A percentile compares a stretch with the other conserved stretches of the same genome.
phyloP scores from a whole-genome alignment of 1,140 invertebrate genomes.

The Leptoteleia sp. region DNA sequence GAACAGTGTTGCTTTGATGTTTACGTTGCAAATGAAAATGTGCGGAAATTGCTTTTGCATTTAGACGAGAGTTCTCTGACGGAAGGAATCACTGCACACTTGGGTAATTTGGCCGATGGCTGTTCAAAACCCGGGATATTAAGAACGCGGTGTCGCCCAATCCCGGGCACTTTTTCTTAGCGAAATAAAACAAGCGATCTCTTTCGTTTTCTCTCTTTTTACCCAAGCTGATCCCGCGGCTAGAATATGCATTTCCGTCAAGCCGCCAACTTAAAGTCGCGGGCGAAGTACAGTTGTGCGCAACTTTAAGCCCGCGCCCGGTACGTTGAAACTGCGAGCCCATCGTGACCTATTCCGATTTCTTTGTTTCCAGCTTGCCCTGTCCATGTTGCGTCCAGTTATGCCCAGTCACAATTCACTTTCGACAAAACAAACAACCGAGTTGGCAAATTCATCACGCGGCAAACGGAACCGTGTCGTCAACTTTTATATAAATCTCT shows the following conservation, averaged over 20 bases:
- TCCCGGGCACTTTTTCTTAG: too few relatives aligned
- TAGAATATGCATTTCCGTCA: constrained; percentile 1
- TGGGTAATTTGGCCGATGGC: constrained; percentile 3
- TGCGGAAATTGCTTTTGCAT: constrained; percentile 31
- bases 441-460: constrained; percentile 48
- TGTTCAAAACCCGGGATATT: not conserved
- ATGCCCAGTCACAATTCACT: constrained; percentile 53
- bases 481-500: constrained; percentile 61
- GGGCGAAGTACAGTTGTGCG: constrained; percentile 27
- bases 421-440: constrained; percentile 51
- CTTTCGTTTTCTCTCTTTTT: constrained; percentile 1
- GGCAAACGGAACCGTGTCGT: constrained; percentile 44
- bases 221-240: not conserved
- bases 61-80: not conserved
- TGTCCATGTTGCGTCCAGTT: constrained; percentile 25
- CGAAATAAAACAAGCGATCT: too few relatives aligned
- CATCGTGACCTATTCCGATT: constrained; percentile 31
- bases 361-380: constrained; percentile 44
- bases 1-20: constrained; percentile 36
- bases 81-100: constrained; percentile 5
- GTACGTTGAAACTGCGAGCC: constrained; percentile 38
- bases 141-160: not conserved
- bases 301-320: constrained; percentile 29
- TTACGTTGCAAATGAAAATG: constrained; percentile 29
- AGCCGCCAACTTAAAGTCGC: constrained; percentile 39